A percentile compares a stretch with the other conserved stretches of the same genome.
phyloP scores from a whole-genome alignment of 2,797 vertebrate species.

The Delichon dasypus region DNA sequence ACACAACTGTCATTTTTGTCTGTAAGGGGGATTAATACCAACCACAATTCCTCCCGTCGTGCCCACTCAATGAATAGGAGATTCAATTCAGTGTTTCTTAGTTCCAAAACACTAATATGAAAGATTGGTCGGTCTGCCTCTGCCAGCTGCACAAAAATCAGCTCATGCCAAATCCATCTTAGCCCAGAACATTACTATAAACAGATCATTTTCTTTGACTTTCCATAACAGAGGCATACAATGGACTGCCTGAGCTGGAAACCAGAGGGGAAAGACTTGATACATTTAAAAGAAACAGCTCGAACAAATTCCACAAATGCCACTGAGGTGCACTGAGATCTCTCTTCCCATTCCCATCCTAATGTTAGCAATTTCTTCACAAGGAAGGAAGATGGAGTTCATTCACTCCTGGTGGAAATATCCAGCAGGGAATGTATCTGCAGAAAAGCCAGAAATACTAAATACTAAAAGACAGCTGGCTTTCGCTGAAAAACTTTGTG shows the following conservation, averaged over 20 bases:
- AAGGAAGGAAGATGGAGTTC: background rate
- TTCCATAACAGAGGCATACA: constrained; percentile 30
- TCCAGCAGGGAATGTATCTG: background rate
- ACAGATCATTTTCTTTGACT: constrained; percentile 53
- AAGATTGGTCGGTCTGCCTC: background rate
- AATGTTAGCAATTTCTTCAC: background rate
- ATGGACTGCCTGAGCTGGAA: background rate
- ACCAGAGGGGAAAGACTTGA: background rate
- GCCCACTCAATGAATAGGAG: constrained; percentile 13
- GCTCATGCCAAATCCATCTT: constrained; percentile 28
- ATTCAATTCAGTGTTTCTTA: background rate
- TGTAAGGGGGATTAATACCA: background rate
- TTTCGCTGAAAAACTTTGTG: background rate
- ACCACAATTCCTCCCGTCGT: constrained; percentile 2
- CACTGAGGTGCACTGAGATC: background rate
- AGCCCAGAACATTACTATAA: constrained; percentile 47
- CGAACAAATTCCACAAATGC: background rate
- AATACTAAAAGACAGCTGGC: background rate
- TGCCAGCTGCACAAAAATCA: constrained; percentile 26
- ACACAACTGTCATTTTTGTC: background rate
- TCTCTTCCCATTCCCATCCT: background rate
- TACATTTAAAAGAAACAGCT: background rate
- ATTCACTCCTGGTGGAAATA: background rate
- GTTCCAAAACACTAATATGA: constrained; percentile 24
- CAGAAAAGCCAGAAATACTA: background rate